These are phyloP conservation scores for Andrena bicolor DNA, from an alignment of 2,888 invertebrate genomes.

Conservation along the genomic window DNA sequence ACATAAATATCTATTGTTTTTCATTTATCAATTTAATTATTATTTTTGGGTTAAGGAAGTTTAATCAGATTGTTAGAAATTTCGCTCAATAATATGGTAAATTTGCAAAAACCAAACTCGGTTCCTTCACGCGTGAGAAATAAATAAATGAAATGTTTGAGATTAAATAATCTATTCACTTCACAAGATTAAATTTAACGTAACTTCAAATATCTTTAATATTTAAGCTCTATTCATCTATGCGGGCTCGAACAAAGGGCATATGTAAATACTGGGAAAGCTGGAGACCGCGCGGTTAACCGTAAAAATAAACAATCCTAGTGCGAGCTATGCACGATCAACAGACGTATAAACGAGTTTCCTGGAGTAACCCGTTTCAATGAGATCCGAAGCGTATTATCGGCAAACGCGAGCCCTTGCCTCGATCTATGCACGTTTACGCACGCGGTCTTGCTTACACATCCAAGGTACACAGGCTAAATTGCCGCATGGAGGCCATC, in stretches of 20 bases:
- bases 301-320: not conserved
- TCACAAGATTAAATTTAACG: too few relatives aligned
- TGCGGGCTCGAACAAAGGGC: not conserved
- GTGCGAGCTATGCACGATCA: not conserved
- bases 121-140: too few relatives aligned
- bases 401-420: not conserved
- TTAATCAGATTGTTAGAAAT: too few relatives aligned
- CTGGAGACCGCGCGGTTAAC: not conserved
- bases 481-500: not conserved
- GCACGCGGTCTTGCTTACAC: not conserved
- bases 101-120: too few relatives aligned
- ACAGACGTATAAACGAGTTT: not conserved
- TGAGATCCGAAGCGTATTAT: not conserved
- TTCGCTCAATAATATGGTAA: too few relatives aligned
- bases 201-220: too few relatives aligned
- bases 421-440: not conserved
- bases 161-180: too few relatives aligned
- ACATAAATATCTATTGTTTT: too few relatives aligned
- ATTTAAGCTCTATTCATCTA: not conserved
- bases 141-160: too few relatives aligned
- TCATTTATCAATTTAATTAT: too few relatives aligned
- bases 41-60: too few relatives aligned
- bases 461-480: not conserved
- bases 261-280: not conserved
- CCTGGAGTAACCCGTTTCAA: not conserved